Evolutionary conservation across 2,888 invertebrate genomes (phyloP), one percentile per base, ranked within the genome.

Genomic region (Megaustenia siamemsis): DNA sequence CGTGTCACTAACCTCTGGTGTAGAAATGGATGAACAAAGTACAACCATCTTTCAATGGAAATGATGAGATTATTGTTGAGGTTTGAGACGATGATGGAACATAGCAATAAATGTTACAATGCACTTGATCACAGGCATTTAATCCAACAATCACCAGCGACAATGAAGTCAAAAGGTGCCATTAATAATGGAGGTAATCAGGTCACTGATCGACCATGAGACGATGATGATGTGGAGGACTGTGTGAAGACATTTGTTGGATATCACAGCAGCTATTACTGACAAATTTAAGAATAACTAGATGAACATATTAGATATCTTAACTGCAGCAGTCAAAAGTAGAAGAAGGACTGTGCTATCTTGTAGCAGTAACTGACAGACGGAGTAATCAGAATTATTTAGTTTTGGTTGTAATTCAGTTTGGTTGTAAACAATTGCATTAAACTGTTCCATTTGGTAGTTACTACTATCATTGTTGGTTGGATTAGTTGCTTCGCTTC

Each of bases 1-100:
- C 8, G 28, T n/a, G 71, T 73, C 5, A 73, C 71, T 15, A 73
- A 1, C 24, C 71, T 73, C 21, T 73, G 71, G 28, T 73, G 71
- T 4, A 45, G 28, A 21, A 12, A 73, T 1, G 71, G 71, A 0
- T 6, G 43, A 45, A 21, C 43, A 12, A 73, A 45, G 38, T 73
- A 73, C 45, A 73, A n/a, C 43, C 71, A 73, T 3, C 71, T n/a
- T 28, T 73, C 71, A 1, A 24, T 45, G 28, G 71, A 45, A 45
- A 73, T 73, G 1, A 73, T 73, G 12, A 73, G 15, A 45, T 73
- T n/a, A 45, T 45, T 73, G 15, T n/a, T 45, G 15, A 45, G 71
- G 15, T 45, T 73, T 28, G 45, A 15, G 45, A 45, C 12, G 15
- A 73, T 1, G 21, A 43, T 73, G 12, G n/a, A 43, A 73, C 6